Conservation (phyloP, 2,888 invertebrate species). For the Lacanobia oleracea region DNA sequence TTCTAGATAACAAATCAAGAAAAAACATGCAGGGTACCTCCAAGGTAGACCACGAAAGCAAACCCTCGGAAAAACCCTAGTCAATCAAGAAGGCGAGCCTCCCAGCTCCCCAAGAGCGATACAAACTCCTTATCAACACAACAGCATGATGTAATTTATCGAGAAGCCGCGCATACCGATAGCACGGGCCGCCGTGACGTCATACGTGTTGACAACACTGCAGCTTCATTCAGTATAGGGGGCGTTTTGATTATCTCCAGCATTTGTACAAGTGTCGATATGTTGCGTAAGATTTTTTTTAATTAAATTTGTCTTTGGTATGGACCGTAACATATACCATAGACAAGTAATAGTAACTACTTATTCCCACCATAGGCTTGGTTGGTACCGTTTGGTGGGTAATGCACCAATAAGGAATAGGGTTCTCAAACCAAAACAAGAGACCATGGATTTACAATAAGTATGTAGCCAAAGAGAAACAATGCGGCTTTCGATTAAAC, state of each 20-base stretch:
- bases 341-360: not conserved
- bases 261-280: conserved; percentile 2
- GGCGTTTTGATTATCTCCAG: conserved; percentile 10
- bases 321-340: not conserved
- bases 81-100: conserved; percentile 45
- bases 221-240: not conserved
- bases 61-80: not conserved
- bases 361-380: not conserved
- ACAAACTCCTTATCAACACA: conserved; percentile 4
- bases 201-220: conserved; percentile 41
- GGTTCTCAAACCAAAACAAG: not conserved
- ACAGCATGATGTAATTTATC: conserved; percentile 50
- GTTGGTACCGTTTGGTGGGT: not conserved
- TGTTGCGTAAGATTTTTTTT: conserved; percentile 28
- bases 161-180: conserved; percentile 28
- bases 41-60: not conserved
- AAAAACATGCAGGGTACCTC: not conserved
- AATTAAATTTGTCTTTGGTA: not conserved
- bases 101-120: conserved; percentile 18
- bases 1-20: no score
- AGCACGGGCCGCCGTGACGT: conserved; percentile 35
- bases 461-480: not conserved
- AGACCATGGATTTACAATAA: not conserved
- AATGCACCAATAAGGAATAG: not conserved
- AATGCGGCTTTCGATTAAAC: not conserved